A percentile compares a stretch with the other conserved stretches of the same genome.
Conservation (phyloP, 92 coral and sea anemone species). For the Parazoanthus swiftii region DNA sequence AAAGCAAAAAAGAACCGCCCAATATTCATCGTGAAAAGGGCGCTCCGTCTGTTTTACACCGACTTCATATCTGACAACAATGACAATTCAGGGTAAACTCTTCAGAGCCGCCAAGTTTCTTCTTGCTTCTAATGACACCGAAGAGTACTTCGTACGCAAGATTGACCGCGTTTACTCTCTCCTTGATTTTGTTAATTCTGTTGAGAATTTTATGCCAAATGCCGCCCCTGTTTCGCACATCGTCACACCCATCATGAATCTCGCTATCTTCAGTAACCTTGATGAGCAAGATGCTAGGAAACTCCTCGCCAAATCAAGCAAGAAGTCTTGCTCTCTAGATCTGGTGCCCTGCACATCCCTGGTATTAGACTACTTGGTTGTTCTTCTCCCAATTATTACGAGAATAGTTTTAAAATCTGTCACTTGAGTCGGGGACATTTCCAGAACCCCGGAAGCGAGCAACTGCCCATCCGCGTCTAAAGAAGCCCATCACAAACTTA, state of each 20-base stretch:
- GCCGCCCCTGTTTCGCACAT: too few relatives aligned
- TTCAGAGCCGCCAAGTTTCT: background rate
- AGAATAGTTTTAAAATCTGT: conserved; percentile 4
- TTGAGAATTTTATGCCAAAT: too few relatives aligned
- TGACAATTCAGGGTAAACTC: background rate
- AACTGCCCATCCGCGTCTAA: too few relatives aligned
- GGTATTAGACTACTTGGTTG: conserved; percentile 28
- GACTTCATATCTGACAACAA: background rate
- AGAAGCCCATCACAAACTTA: too few relatives aligned
- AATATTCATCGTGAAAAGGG: background rate
- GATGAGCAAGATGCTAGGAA: conserved; percentile 31
- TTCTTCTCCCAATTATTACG: conserved; percentile 27
- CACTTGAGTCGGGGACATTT: conserved; percentile 34
- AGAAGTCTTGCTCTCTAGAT: conserved; percentile 33
- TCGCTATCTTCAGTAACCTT: background rate
- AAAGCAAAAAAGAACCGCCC: background rate
- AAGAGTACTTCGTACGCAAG: background rate
- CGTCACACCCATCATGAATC: background rate
- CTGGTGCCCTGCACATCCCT: conserved; percentile 37
- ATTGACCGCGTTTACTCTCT: background rate
- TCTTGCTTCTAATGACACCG: background rate
- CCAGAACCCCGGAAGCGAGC: conserved; percentile 25
- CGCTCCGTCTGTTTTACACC: background rate
- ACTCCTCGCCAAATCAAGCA: conserved; percentile 30
- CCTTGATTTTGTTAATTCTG: background rate